A percentile compares a stretch with the other conserved stretches of the same genome.
Evolutionary conservation across 30 jellyfish, hydroid and myxozoan species (phyloP).

Genomic region (Phacellophora camtschatica): DNA sequence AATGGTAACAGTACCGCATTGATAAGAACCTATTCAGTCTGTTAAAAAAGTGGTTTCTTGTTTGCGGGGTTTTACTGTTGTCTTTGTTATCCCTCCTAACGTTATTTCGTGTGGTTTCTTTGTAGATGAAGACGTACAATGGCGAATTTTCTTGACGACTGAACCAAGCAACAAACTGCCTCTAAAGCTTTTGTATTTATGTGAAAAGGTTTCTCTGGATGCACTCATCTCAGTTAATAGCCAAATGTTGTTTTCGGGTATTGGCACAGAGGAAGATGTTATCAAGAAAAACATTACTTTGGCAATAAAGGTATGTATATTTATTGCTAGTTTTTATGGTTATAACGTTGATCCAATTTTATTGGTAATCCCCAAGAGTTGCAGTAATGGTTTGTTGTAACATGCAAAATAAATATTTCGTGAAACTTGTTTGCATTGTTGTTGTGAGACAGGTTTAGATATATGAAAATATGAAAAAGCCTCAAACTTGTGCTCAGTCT

Average conservation of each 20-base stretch:
- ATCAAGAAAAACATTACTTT: neutral
- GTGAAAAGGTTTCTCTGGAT: slow-evolving; percentile 45
- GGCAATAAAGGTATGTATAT: slow-evolving; percentile 1
- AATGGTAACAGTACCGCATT: no score
- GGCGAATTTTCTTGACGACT: slow-evolving; percentile 52
- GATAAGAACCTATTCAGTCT: no score
- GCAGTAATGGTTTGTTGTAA: neutral
- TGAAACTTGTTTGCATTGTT: no score
- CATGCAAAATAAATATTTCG: no score
- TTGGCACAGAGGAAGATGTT: neutral
- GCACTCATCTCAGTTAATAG: neutral
- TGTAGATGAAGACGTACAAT: slow-evolving; percentile 1
- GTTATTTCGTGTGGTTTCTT: neutral
- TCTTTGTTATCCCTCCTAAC: no score
- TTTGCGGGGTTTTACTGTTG: neutral
- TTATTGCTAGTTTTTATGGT: neutral
- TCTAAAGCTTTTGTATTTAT: slow-evolving; percentile 3
- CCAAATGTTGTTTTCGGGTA: neutral
- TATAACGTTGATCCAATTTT: neutral
- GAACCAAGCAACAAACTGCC: slow-evolving; percentile 39
- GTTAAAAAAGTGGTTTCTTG: neutral
- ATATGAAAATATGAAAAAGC: no score
- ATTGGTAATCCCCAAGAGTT: neutral
- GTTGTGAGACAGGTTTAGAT: no score
- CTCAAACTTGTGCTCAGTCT: no score